Percentiles rank a stretch among this genome's conserved stretches.
Evolutionary conservation across 2,888 invertebrate species (phyloP).

Genomic region (Tholera decimalis): DNA sequence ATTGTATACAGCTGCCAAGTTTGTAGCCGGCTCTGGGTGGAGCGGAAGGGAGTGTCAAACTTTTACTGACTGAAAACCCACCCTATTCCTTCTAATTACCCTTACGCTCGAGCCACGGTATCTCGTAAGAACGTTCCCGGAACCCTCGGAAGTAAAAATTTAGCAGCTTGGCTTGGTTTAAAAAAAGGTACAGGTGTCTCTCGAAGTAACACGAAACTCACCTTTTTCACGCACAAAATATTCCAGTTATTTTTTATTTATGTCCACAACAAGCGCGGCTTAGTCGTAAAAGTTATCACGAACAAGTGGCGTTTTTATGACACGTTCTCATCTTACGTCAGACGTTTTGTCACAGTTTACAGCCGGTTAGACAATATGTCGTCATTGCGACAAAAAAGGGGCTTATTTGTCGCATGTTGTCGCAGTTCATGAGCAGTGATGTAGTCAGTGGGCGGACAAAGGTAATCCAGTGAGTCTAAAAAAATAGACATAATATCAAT

Average conservation of each 20-base stretch:
- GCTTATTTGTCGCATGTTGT: conserved; percentile 5
- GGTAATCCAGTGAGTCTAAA: too few relatives aligned
- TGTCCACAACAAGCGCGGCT: conserved; percentile 35
- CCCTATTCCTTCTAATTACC: too few relatives aligned
- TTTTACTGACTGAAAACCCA: too few relatives aligned
- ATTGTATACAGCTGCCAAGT: too few relatives aligned
- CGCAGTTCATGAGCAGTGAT: neutral
- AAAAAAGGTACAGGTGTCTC: neutral
- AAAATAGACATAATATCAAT: too few relatives aligned
- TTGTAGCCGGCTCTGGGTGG: too few relatives aligned
- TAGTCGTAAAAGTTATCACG: conserved; percentile 63
- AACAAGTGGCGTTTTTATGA: conserved; percentile 64
- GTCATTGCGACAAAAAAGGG: conserved; percentile 17
- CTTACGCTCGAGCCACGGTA: too few relatives aligned
- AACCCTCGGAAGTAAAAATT: too few relatives aligned
- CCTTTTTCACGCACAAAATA: conserved; percentile 19
- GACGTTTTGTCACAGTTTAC: conserved; percentile 49
- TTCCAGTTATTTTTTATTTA: conserved; percentile 32
- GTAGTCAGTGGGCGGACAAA: too few relatives aligned
- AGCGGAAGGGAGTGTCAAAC: too few relatives aligned
- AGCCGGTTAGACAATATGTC: conserved; percentile 34
- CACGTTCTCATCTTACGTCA: conserved; percentile 48
- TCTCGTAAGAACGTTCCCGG: too few relatives aligned
- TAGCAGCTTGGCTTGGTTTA: too few relatives aligned
- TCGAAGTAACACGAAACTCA: neutral